Evolutionary conservation across 2,888 invertebrate species (phyloP).

Genomic region (Tromatobia lineatoria): DNA sequence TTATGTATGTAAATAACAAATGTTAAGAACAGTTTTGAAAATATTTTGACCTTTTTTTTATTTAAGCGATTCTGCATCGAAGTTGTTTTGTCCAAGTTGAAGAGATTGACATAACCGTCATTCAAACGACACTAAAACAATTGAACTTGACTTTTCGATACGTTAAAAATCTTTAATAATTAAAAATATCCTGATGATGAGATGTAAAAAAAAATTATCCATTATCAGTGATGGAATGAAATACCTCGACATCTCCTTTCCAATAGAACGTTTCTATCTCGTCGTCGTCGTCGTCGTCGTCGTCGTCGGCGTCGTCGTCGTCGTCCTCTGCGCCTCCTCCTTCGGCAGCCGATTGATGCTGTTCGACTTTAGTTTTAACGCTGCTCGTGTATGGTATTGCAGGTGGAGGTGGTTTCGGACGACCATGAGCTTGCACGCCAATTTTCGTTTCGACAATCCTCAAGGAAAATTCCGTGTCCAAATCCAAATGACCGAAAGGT

Average conservation of each 20-base stretch:
- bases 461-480: slow-evolving; percentile 91
- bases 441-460: slow-evolving; percentile 90
- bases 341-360: slow-evolving; percentile 58
- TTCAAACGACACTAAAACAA: no score
- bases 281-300: slow-evolving; percentile 82
- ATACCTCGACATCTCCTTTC: slow-evolving; percentile 87
- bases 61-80: no score
- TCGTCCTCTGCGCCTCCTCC: slow-evolving; percentile 71
- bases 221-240: not conserved
- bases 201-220: not conserved
- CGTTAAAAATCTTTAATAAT: no score
- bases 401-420: slow-evolving; percentile 79
- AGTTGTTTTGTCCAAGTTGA: no score
- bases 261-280: slow-evolving; percentile 86
- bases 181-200: no score
- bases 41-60: no score
- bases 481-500: slow-evolving; percentile 69
- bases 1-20: no score
- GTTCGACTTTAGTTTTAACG: not conserved
- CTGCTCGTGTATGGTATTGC: slow-evolving; percentile 72
- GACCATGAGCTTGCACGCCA: slow-evolving; percentile 77
- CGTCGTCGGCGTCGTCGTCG: slow-evolving; percentile 76
- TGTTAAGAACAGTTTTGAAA: no score
- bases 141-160: no score
- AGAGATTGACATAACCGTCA: no score